Evolutionary conservation across 2,888 invertebrate genomes (phyloP).

Genomic region (Zygaena filipendulae): DNA sequence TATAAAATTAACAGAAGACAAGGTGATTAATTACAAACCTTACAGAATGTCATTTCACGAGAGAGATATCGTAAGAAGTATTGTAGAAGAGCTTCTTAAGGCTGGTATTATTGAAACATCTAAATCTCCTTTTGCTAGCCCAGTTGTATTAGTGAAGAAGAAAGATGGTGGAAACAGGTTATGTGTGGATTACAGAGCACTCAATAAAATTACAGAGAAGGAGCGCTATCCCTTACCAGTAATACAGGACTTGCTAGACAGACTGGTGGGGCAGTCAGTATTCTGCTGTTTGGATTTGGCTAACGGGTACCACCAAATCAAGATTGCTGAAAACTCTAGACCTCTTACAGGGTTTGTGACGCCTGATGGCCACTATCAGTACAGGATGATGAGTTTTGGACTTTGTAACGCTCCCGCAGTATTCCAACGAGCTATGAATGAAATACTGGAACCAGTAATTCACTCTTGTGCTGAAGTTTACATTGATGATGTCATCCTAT

Average conservation of each 20-base stretch:
- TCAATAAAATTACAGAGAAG: conserved; percentile 6
- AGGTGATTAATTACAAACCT: conserved; percentile 2
- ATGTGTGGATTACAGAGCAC: conserved; percentile 7
- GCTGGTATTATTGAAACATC: conserved; percentile 4
- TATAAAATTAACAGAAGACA: conserved; percentile 3
- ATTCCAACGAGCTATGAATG: conserved; percentile 12
- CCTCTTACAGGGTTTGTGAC: conserved; percentile 22
- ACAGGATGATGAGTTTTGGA: conserved; percentile 11
- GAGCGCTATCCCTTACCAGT: conserved; percentile 8
- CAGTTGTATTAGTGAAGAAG: conserved; percentile 9
- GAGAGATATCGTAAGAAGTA: conserved; percentile 1
- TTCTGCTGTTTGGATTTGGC: conserved; percentile 3
- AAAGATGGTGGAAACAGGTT: conserved; percentile 6
- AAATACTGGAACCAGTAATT: conserved; percentile 7
- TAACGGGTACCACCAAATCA: conserved; percentile 16
- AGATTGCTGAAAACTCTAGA: conserved; percentile 14
- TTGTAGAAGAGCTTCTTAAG: conserved; percentile 6
- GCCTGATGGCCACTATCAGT: conserved; percentile 12
- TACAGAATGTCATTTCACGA: conserved; percentile 6
- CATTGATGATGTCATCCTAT: conserved; percentile 13
- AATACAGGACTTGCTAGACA: conserved; percentile 9
- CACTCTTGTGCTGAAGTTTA: conserved; percentile 13
- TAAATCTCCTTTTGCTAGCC: conserved; percentile 10
- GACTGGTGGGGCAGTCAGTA: conserved; percentile 1
- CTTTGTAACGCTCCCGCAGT: conserved; percentile 9